Evolutionary conservation across 1,140 invertebrate species (phyloP).

Genomic region (Drosophila setifemur): DNA sequence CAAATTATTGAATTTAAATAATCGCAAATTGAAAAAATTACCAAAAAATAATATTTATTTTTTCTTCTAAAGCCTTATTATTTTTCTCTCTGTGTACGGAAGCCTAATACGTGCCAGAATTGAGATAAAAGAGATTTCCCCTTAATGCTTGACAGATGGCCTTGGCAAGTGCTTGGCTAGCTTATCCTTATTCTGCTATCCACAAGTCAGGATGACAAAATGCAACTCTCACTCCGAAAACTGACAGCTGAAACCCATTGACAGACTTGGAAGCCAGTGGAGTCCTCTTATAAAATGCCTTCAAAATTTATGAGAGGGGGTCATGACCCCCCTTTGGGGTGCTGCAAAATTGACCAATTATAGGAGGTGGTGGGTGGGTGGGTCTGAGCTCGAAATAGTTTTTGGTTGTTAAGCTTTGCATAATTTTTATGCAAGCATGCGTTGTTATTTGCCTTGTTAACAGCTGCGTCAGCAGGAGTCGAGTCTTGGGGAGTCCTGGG

Average conservation of each 20-base stretch:
- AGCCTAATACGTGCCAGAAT: slow-evolving; percentile 24
- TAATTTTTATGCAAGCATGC: slow-evolving; percentile 61
- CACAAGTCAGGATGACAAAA: slow-evolving; percentile 8
- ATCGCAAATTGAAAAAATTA: background rate
- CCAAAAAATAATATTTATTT: too few relatives aligned
- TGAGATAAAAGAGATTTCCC: slow-evolving; percentile 22
- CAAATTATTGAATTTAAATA: background rate
- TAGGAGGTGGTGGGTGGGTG: background rate
- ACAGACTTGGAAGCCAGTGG: slow-evolving; percentile 4
- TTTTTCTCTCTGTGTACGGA: background rate
- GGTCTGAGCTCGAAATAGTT: slow-evolving; percentile 35
- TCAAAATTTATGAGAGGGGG: background rate
- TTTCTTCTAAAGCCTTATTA: too few relatives aligned
- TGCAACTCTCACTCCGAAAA: slow-evolving; percentile 7
- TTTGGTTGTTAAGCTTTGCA: slow-evolving; percentile 41
- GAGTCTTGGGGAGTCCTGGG: slow-evolving; percentile 1
- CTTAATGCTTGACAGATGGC: slow-evolving; percentile 28
- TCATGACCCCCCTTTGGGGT: background rate
- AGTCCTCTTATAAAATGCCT: slow-evolving; percentile 4
- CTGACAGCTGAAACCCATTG: slow-evolving; percentile 21
- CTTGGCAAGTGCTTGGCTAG: slow-evolving; percentile 15
- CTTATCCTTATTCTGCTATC: slow-evolving; percentile 3
- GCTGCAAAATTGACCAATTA: slow-evolving; percentile 55
- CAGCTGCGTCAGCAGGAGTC: slow-evolving; percentile 54
- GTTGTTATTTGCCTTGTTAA: slow-evolving; percentile 67